Base-by-base conservation (phyloP, 2,888 invertebrate species). In the Eupeodes luniger region DNA sequence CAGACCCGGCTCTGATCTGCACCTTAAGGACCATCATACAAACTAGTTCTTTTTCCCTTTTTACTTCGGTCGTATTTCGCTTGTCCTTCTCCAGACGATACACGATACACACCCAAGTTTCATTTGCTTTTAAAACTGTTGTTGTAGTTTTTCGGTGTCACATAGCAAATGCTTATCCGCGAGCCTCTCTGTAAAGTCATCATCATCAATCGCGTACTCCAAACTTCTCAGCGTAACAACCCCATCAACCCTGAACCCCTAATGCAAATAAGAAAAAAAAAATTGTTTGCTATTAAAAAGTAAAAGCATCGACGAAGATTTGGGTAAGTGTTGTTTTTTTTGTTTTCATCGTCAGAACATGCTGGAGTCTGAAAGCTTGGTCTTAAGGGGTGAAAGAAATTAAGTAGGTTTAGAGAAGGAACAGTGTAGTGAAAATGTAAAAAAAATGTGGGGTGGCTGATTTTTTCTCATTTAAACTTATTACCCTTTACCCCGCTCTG, bases 271-370 rank as follows among this genome's bases (percentile, higher is more conserved):
- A 76, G 16, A 85, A 79, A 66, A 19, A 79, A 81, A 80, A 88
- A 88, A 88, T 85, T 85, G 81, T 85, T 88, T 85, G 88, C 88
- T 85, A 88, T 88, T 88, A 88, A 88, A 88, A 88, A 85, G 84
- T 84, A 88, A 88, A 88, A 88, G 88, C 88, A 84, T 88, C 78
- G 78, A 47, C 81, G 70, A 81, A 85, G 81, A 85, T 88, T 88
- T 88, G 78, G 85, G 77, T 85, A 75, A 81, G 85, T 85, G 84
- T 85, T 88, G 88, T 88, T 88, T 64, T 76, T 80, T 77, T 79
- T 57, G 27, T 79, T 55, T 64, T 77, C 72, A 55, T 74, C 66
- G 74, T 80, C 84, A 87, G 80, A 47, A 66, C 80, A 74, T 87
- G 87, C 49, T 66, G 66, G 66, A 66, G 66, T 87, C 86, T 87